Conservation (phyloP, 1,140 invertebrate genomes). For the Lutraria rhynchaena region DNA sequence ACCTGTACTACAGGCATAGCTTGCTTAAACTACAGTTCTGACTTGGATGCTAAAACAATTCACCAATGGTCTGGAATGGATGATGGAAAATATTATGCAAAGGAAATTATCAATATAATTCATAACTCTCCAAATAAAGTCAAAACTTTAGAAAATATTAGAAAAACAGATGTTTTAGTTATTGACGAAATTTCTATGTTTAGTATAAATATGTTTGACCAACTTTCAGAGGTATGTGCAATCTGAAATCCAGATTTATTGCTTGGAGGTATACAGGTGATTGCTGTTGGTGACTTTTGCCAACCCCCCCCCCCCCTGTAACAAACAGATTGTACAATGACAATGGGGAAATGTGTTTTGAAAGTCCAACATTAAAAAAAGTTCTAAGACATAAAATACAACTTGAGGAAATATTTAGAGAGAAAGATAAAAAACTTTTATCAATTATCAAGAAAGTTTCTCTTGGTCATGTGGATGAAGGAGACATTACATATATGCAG, state of each 20-base stretch:
- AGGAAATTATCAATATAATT: not conserved
- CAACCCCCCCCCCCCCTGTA: conserved; percentile 21
- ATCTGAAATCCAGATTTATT: not conserved
- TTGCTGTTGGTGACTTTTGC: conserved; percentile 18
- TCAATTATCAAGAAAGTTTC: conserved; percentile 4
- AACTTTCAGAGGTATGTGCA: not conserved
- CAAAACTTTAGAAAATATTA: not conserved
- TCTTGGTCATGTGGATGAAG: conserved; percentile 4
- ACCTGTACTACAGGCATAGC: conserved; percentile 55
- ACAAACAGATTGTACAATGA: conserved; percentile 5
- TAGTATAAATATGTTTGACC: not conserved
- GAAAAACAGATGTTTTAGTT: not conserved
- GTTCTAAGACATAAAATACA: conserved; percentile 21
- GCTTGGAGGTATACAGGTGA: conserved; percentile 34
- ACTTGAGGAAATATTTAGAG: conserved; percentile 1
- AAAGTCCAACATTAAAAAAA: not conserved
- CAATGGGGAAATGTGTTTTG: conserved; percentile 30
- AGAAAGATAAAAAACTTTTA: not conserved
- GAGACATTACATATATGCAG: not conserved
- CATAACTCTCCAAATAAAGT: not conserved
- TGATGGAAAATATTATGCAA: conserved; percentile 1
- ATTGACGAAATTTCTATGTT: conserved; percentile 48
- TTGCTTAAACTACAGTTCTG: not conserved
- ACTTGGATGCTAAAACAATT: conserved; percentile 37
- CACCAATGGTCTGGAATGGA: conserved; percentile 49